Conservation (phyloP, 1,140 invertebrate species). For the Drosophila pandora region DNA sequence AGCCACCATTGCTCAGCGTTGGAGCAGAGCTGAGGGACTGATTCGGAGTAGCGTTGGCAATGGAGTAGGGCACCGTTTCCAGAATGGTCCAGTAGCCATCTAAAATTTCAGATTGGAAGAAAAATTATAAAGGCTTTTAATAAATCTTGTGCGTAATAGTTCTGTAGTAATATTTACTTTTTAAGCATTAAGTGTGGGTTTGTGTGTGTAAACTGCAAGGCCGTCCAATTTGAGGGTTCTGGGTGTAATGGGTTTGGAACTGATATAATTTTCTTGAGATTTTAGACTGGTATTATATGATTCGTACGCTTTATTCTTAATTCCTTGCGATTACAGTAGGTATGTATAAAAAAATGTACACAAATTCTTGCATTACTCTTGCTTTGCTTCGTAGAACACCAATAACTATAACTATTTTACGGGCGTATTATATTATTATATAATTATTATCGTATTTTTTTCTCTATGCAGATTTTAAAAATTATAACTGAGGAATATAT, state of each 20-base stretch:
- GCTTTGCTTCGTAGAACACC: slow-evolving; percentile 50
- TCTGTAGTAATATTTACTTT: slow-evolving; percentile 48
- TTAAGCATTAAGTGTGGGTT: slow-evolving; percentile 39
- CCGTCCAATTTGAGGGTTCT: slow-evolving; percentile 46
- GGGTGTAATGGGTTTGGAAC: slow-evolving; percentile 32
- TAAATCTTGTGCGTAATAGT: slow-evolving; percentile 2
- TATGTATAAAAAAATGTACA: slow-evolving; percentile 61
- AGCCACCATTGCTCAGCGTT: slow-evolving; percentile 40
- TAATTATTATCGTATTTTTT: slow-evolving; percentile 24
- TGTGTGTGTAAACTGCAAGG: slow-evolving; percentile 21
- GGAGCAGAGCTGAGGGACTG: slow-evolving; percentile 47
- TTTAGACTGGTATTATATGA: slow-evolving; percentile 37
- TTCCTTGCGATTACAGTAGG: slow-evolving; percentile 65
- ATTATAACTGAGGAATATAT: slow-evolving; percentile 70
- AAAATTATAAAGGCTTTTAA: slow-evolving; percentile 2
- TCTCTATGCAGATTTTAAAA: slow-evolving; percentile 10
- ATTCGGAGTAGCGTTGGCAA: slow-evolving; percentile 44
- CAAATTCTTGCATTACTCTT: slow-evolving; percentile 41
- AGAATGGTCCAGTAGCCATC: slow-evolving; percentile 82
- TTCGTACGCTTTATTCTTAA: slow-evolving; percentile 73
- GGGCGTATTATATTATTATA: slow-evolving; percentile 34
- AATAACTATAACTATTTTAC: slow-evolving; percentile 38
- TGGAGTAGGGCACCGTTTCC: slow-evolving; percentile 79
- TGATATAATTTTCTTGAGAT: slow-evolving; percentile 22
- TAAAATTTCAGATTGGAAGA: slow-evolving; percentile 39